A percentile compares a stretch with the other conserved stretches of the same genome.
Conservation (phyloP, 2,797 vertebrate species). For the Rhyacichthys aspro region DNA sequence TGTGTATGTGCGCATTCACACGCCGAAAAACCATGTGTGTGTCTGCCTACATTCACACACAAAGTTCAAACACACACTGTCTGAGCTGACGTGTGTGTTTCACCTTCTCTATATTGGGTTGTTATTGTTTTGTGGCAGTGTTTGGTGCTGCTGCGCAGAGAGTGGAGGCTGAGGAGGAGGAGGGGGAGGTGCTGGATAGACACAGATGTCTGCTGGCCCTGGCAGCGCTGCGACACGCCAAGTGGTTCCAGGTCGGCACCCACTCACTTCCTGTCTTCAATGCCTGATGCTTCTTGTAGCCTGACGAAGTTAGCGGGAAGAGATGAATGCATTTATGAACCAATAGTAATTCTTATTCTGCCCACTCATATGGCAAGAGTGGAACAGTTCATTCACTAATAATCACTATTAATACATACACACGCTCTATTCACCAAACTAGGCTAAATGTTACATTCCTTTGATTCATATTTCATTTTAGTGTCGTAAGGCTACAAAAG, state of each 20-base stretch:
- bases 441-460: not conserved
- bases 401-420: too few relatives aligned
- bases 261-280: constrained; percentile 90
- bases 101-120: constrained; percentile 85
- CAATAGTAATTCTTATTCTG: constrained; percentile 3
- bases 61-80: constrained; percentile 70
- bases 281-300: constrained; percentile 85
- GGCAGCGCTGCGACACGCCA: constrained; percentile 99
- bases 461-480: not conserved
- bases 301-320: constrained; percentile 75
- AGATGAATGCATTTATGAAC: constrained; percentile 13
- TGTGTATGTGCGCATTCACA: constrained; percentile 61
- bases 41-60: constrained; percentile 54
- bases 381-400: too few relatives aligned
- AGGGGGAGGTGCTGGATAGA: constrained; percentile 97
- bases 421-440: not conserved
- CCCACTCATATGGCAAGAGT: not conserved
- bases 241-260: constrained; percentile 99
- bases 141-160: constrained; percentile 95
- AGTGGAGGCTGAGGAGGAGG: constrained; percentile 89
- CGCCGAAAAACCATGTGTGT: constrained; percentile 15
- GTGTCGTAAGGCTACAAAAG: constrained; percentile 88
- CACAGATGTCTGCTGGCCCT: constrained; percentile 99
- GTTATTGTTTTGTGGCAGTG: constrained; percentile 89
- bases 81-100: constrained; percentile 84